Conservation (phyloP, 2,888 invertebrate species). For the Agapostemon virescens region DNA sequence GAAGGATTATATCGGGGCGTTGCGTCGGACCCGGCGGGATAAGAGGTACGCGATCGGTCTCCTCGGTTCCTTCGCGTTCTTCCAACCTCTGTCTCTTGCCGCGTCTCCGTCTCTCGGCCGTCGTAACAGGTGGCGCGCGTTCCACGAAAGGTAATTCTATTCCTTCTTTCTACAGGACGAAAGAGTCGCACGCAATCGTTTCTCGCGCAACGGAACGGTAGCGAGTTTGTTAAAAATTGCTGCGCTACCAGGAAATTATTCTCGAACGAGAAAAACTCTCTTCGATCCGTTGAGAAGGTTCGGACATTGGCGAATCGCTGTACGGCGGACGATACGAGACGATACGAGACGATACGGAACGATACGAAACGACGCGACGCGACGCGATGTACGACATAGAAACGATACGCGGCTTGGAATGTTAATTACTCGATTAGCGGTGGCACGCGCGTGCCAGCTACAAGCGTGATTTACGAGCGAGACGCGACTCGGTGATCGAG, state of each 20-base stretch:
- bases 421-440: constrained; percentile 69
- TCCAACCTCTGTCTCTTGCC: not conserved
- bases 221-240: not conserved
- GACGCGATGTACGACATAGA: constrained; percentile 33
- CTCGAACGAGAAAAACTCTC: not conserved
- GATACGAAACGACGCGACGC: not conserved
- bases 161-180: not conserved
- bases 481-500: constrained; percentile 55
- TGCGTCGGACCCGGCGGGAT: not conserved
- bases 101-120: not conserved
- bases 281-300: not conserved
- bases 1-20: constrained; percentile 50
- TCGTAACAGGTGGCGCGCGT: not conserved
- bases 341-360: too few relatives aligned
- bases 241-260: too few relatives aligned
- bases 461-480: constrained; percentile 59
- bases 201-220: not conserved
- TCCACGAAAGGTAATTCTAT: constrained; percentile 2
- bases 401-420: constrained; percentile 68
- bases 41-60: not conserved
- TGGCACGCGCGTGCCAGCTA: constrained; percentile 62
- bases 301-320: not conserved
- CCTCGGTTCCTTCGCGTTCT: not conserved
- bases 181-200: not conserved
- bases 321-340: too few relatives aligned